These are phyloP conservation scores for Mormyrops boulengeri DNA, from an alignment of 2,797 vertebrate species.

Conservation along the genomic window DNA sequence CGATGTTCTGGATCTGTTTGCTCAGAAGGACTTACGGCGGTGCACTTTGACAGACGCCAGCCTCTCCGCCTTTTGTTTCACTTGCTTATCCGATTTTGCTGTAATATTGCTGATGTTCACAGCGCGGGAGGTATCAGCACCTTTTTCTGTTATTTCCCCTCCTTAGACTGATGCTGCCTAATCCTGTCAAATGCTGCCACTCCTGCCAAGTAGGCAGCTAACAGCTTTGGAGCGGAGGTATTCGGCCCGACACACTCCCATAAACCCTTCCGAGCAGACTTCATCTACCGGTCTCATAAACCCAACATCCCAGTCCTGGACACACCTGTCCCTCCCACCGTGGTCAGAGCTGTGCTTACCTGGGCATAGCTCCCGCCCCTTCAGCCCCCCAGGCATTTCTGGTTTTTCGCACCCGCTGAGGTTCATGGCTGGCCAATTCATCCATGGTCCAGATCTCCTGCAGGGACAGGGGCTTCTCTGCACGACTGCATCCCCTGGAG, in stretches of 20 bases:
- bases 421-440: not conserved
- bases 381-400: not conserved
- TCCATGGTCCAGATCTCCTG: not conserved
- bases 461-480: not conserved
- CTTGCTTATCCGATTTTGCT: not conserved
- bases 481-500: not conserved
- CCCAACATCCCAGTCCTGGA: not conserved
- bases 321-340: not conserved
- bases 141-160: not conserved
- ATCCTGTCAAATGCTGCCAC: not conserved
- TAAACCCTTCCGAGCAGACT: not conserved
- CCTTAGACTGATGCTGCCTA: not conserved
- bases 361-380: not conserved
- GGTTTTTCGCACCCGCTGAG: not conserved
- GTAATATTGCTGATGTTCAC: constrained; percentile 6
- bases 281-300: not conserved
- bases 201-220: not conserved
- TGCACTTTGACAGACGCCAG: not conserved
- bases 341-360: not conserved
- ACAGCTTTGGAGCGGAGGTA: not conserved
- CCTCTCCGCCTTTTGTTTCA: not conserved
- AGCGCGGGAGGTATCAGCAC: not conserved
- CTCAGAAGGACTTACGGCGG: not conserved
- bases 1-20: not conserved
- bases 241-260: not conserved